Evolutionary conservation across 2,797 vertebrate species (phyloP), one percentile per base, ranked within the genome.

Genomic region (Gadopsis marmoratus): DNA sequence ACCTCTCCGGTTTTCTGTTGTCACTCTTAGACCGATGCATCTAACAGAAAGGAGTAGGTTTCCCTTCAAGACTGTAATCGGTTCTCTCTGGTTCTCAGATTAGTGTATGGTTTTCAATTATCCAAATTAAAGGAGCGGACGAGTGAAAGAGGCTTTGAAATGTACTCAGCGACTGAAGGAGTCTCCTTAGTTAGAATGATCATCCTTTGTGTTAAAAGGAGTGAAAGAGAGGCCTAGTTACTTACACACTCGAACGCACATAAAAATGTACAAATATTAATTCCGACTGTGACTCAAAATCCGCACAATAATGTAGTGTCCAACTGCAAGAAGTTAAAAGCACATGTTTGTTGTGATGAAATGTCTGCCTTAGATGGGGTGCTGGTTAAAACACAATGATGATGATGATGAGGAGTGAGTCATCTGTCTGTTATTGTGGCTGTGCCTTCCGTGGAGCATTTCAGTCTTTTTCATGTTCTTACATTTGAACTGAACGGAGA

Each of bases 371-470:
- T 74, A 33, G 66, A 53, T 39, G 60, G 50, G 66, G 56, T 76
- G 69, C 73, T 86, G 75, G 45, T 84, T 39, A 80, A 19, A 78
- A 82, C 82, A 85, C 71, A 73, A 71, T 16, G 65, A 78, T 43
- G 26, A 26, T 26, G 26, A 26, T 26, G 26, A 26, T 26, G 26
- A 26, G 41, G 41, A 74, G 72, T 59, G 68, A 29, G 61, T 69
- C 29, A 5, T 79, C 56, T 80, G 83, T 51, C 65, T 74, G 16
- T 83, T 67, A 26, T 16, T 73, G 82, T 81, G 77, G 54, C 54
- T 73, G 90, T 93, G 91, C 93, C 91, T 93, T 92, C 54, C 78
- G 87, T 76, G 31, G 29, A 85, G 55, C 70, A 79, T 84, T 58
- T 77, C 74, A 66, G 55, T 73, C 65, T 78, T 69, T 87, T 71